Conservation (phyloP, 1,140 invertebrate species). For the Brachionus rubens region DNA sequence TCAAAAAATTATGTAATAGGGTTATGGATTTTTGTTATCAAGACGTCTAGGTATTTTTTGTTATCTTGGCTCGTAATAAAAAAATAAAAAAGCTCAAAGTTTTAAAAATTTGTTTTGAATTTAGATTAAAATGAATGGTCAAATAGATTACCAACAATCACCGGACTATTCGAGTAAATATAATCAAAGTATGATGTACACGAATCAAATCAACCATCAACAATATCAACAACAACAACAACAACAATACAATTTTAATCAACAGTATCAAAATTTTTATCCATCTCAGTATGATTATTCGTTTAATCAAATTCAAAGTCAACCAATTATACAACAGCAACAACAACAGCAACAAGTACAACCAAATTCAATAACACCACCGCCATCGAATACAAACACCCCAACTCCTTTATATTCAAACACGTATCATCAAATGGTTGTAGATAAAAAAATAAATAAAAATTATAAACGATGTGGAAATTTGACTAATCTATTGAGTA, state of each 20-base stretch:
- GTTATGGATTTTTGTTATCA: too few relatives aligned
- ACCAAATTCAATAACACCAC: neutral
- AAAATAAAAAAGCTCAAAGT: too few relatives aligned
- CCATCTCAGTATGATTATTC: slow-evolving; percentile 28
- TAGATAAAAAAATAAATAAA: neutral
- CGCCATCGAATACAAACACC: slow-evolving; percentile 20
- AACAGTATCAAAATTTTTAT: slow-evolving; percentile 5
- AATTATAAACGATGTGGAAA: neutral
- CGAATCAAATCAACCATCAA: neutral
- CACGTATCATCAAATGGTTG: neutral
- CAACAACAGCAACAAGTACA: neutral
- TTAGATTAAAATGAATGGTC: slow-evolving; percentile 40
- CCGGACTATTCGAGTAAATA: slow-evolving; percentile 17
- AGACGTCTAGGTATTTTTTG: too few relatives aligned
- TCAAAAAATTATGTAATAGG: too few relatives aligned
- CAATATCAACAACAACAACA: neutral
- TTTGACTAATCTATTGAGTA: slow-evolving; percentile 9
- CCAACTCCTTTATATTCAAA: slow-evolving; percentile 11
- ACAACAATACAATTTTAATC: neutral
- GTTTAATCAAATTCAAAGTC: neutral
- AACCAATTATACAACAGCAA: neutral
- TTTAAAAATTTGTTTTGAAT: neutral
- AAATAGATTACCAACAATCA: slow-evolving; percentile 31
- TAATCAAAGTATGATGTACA: neutral
- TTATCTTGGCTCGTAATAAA: too few relatives aligned